Percentiles rank a stretch among this genome's conserved stretches.
These are phyloP conservation scores for Cantharis rustica DNA, from an alignment of 2,888 invertebrate species.

Conservation along the genomic window DNA sequence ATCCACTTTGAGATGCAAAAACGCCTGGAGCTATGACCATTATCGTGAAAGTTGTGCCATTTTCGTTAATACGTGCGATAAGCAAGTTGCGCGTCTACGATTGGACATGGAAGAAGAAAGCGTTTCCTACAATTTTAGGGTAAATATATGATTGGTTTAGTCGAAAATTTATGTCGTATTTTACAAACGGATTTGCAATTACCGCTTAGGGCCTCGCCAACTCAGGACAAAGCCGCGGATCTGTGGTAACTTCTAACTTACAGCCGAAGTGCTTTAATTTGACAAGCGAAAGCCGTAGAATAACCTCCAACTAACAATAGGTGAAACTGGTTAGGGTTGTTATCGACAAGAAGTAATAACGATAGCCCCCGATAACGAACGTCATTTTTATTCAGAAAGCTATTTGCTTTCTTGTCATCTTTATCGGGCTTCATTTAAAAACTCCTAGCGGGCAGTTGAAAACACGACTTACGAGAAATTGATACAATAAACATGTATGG, in stretches of 20 bases:
- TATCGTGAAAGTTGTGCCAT: constrained; percentile 35
- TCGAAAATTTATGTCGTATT: constrained; percentile 20
- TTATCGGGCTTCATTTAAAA: constrained; percentile 45
- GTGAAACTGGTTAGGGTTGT: background rate
- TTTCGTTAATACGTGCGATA: constrained; percentile 37
- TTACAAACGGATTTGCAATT: constrained; percentile 30
- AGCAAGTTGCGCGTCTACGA: constrained; percentile 31
- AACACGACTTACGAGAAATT: constrained; percentile 44
- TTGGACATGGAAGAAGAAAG: constrained; percentile 28
- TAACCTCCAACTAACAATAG: constrained; percentile 12
- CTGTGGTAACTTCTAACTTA: constrained; percentile 28
- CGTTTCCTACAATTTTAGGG: constrained; percentile 15
- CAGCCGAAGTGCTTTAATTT: constrained; percentile 33
- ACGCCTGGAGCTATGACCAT: constrained; percentile 37
- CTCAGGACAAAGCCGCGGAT: constrained; percentile 34
- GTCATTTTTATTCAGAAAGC: constrained; percentile 40
- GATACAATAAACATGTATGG: constrained; percentile 50
- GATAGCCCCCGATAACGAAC: background rate
- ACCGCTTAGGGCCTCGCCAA: constrained; percentile 30
- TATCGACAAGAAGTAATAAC: background rate
- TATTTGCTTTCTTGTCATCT: constrained; percentile 45
- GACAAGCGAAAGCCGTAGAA: constrained; percentile 29
- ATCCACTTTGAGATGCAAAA: constrained; percentile 37
- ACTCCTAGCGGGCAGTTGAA: constrained; percentile 39
- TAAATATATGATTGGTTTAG: constrained; percentile 33